Percentiles rank a stretch among this genome's conserved stretches.
These are phyloP conservation scores for Leptopilina boulardi DNA, from an alignment of 1,140 invertebrate genomes.

Conservation along the genomic window DNA sequence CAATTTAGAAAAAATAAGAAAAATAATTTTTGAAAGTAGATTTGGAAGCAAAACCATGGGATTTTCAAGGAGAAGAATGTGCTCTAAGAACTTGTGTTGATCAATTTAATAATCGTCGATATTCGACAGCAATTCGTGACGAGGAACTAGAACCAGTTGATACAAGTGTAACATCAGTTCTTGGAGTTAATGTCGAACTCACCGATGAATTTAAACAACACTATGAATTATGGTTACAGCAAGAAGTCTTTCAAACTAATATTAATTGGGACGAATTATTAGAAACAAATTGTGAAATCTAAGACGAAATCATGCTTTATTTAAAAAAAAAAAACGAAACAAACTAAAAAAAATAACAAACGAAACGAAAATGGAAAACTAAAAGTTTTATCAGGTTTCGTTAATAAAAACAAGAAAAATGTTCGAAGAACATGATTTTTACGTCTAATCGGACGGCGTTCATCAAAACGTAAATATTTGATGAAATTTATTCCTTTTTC, in stretches of 20 bases:
- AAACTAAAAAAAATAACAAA: not conserved
- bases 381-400: not conserved
- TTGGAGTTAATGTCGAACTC: conserved; percentile 87
- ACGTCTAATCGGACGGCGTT: not conserved
- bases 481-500: not conserved
- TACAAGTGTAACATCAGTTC: conserved; percentile 88
- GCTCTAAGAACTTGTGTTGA: conserved; percentile 94
- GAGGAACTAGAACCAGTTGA: conserved; percentile 90
- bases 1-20: too few species aligned
- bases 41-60: conserved; percentile 97
- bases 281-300: conserved; percentile 55
- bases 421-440: conserved; percentile 3
- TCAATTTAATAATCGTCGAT: conserved; percentile 95
- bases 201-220: conserved; percentile 97
- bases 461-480: conserved; percentile 5
- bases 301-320: conserved; percentile 34
- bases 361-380: not conserved
- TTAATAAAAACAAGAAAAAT: not conserved
- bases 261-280: conserved; percentile 86
- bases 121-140: conserved; percentile 78
- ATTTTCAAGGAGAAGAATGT: conserved; percentile 99
- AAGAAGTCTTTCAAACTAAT: conserved; percentile 94
- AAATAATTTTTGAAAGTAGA: conserved; percentile 77
- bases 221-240: conserved; percentile 96
- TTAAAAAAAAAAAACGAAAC: not conserved